A percentile compares a stretch with the other conserved stretches of the same genome.
These are phyloP conservation scores for Bagarius yarrelli DNA, from an alignment of 2,113 vertebrate species.

Conservation along the genomic window DNA sequence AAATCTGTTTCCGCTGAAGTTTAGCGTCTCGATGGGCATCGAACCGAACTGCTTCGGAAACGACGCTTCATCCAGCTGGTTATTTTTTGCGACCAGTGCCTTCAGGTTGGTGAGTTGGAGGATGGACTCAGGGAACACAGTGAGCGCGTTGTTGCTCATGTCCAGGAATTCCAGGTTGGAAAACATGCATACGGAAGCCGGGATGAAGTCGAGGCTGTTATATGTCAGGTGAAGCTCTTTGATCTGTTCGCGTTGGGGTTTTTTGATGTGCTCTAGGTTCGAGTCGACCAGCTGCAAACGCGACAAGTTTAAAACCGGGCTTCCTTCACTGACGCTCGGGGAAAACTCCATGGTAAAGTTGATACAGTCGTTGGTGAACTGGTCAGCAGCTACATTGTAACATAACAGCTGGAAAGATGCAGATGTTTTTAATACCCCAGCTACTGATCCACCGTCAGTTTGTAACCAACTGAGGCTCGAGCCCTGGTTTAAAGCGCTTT, in stretches of 20 bases:
- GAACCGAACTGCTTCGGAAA: slow-evolving; percentile 86
- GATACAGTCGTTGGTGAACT: background rate
- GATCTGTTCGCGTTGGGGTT: slow-evolving; percentile 69
- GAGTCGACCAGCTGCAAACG: slow-evolving; percentile 70
- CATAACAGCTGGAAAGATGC: background rate
- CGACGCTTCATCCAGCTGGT: slow-evolving; percentile 84
- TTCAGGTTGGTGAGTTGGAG: slow-evolving; percentile 75
- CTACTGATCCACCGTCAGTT: background rate
- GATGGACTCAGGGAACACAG: slow-evolving; percentile 77
- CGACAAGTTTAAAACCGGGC: slow-evolving; percentile 72
- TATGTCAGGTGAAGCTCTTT: slow-evolving; percentile 79
- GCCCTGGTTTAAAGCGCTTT: background rate
- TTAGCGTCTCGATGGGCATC: slow-evolving; percentile 83
- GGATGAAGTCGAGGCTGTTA: slow-evolving; percentile 76
- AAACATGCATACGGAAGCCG: slow-evolving; percentile 73
- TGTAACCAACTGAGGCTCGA: background rate
- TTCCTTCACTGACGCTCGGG: background rate
- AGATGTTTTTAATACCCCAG: background rate
- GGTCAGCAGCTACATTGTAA: background rate
- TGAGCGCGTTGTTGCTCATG: slow-evolving; percentile 85
- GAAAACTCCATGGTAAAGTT: slow-evolving; percentile 31
- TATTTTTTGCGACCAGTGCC: slow-evolving; percentile 92
- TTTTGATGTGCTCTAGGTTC: slow-evolving; percentile 63
- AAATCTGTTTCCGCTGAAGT: slow-evolving; percentile 93
- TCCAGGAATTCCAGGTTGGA: slow-evolving; percentile 85